These are phyloP conservation scores for Tarsius wallacei DNA, from an alignment of 2,797 vertebrate species.

Conservation along the genomic window DNA sequence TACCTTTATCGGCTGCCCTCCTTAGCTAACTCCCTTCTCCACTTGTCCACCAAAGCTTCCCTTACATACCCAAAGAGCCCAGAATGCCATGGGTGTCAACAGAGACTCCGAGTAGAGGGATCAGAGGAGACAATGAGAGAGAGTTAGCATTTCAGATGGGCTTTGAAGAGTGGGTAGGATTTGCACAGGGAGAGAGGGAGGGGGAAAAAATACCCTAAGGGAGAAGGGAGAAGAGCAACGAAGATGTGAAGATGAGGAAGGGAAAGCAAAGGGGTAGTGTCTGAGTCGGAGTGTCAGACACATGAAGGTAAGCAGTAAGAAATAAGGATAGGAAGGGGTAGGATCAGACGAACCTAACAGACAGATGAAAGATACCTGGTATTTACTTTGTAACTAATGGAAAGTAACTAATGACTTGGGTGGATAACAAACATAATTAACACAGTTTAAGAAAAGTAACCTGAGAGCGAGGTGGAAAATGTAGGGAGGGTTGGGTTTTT, in stretches of 20 bases:
- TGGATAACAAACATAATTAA: not conserved
- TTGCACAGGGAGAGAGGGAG: not conserved
- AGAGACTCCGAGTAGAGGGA: not conserved
- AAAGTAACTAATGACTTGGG: not conserved
- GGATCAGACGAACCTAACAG: not conserved
- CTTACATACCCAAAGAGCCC: not conserved
- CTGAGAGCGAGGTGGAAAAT: constrained; percentile 6
- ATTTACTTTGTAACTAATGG: constrained; percentile 54
- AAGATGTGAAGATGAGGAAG: not conserved
- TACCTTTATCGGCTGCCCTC: not conserved
- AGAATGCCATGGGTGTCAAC: not conserved
- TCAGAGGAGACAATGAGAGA: not conserved
- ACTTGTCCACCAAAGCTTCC: not conserved
- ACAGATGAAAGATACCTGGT: not conserved
- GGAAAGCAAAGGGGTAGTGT: not conserved
- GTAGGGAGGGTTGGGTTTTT: not conserved
- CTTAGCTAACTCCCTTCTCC: not conserved
- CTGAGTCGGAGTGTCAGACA: not conserved
- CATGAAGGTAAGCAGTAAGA: not conserved
- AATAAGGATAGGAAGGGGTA: not conserved
- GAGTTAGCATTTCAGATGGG: not conserved
- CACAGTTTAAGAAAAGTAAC: not conserved
- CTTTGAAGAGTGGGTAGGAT: not conserved
- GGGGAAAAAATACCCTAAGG: not conserved
- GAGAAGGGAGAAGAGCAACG: not conserved